These are phyloP conservation scores for Rhinoptilus africanus DNA, from an alignment of 2,113 vertebrate species.

Conservation along the genomic window DNA sequence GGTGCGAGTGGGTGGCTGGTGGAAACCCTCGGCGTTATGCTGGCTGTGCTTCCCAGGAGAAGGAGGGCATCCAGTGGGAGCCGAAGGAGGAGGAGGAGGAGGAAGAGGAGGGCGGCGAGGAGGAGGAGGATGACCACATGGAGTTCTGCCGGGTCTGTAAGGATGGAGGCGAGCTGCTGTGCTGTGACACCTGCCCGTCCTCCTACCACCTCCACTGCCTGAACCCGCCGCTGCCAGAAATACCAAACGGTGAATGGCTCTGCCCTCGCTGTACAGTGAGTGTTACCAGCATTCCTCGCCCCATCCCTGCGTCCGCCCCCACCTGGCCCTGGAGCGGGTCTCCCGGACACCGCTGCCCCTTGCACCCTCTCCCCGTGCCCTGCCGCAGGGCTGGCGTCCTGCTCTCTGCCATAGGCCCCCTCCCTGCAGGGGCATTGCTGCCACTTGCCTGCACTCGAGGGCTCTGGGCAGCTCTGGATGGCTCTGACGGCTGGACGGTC, in stretches of 20 bases:
- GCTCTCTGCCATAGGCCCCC: not conserved
- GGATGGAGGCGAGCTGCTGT: slow-evolving; percentile 79
- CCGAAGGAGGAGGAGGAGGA: slow-evolving; percentile 92
- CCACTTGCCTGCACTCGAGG: accelerated
- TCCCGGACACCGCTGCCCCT: not conserved
- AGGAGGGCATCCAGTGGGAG: slow-evolving; percentile 99
- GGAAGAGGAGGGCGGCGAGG: slow-evolving; percentile 84
- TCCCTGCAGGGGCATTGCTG: not conserved
- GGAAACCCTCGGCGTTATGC: not conserved
- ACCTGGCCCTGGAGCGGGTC: not conserved
- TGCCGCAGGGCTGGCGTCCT: accelerated
- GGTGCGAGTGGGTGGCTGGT: accelerated
- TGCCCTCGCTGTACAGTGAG: slow-evolving; percentile 98
- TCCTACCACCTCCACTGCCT: slow-evolving; percentile 96
- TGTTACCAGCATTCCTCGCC: slow-evolving; percentile 15
- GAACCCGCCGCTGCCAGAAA: slow-evolving; percentile 95
- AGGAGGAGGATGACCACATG: slow-evolving; percentile 99
- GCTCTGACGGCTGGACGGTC: not conserved
- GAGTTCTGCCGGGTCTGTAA: slow-evolving; percentile 98
- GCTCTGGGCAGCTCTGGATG: not conserved
- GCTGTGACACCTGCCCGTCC: slow-evolving; percentile 58
- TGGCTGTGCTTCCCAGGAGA: slow-evolving; percentile 80
- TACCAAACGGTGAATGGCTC: slow-evolving; percentile 98
- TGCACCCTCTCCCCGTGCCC: accelerated
- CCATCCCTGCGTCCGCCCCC: not conserved